Base-by-base conservation (phyloP, 2,888 invertebrate genomes). In the Neoaliturus tenellus region DNA sequence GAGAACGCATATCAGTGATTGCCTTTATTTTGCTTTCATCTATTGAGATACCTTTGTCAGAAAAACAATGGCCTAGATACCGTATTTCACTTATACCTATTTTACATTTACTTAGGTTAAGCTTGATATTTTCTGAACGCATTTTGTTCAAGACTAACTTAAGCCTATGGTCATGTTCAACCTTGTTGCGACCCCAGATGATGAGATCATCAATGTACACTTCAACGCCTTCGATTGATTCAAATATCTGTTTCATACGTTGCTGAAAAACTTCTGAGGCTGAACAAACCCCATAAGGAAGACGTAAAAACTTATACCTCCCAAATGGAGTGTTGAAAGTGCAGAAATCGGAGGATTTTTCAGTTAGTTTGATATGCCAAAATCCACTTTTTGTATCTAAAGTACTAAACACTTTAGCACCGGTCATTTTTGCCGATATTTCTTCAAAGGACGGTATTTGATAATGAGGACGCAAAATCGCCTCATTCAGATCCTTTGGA, bases 241-340 rank as follows among this genome's bases (percentile, higher is more conserved):
- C 85, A 81, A 88, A 88, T 39, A 88, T 86, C 41, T 87, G 67
- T 28, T 85, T 78, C 82, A 88, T 85, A 39, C 69, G 69, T 39
- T 85, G 81, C 44, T 88, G 88, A 85, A 88, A 89, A 3, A 88
- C 85, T 87, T 89, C 88, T 55, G 88, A 86, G 0, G 88, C 87
- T 62, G 85, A 85, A 8, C 83, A 83, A 23, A 51, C 23, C 20
- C 51, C 23, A 4, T 23, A 51, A 0, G 51, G 51, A 83, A 89
- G 84, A 55, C 87, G 73, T 55, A 87, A 78, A 81, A 87, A 89
- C 75, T 85, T 87, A 80, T 88, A 89, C 69, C 88, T 83, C 5
- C 88, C 89, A 71, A 89, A 87, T 0, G 87, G 88, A 2, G 88
- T 89, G 58, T 86, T 86, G 82, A 89, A 89, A 0, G 87, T 88